Evolutionary conservation across 2,113 vertebrate genomes (phyloP).

Genomic region (Gila orcuttii): DNA sequence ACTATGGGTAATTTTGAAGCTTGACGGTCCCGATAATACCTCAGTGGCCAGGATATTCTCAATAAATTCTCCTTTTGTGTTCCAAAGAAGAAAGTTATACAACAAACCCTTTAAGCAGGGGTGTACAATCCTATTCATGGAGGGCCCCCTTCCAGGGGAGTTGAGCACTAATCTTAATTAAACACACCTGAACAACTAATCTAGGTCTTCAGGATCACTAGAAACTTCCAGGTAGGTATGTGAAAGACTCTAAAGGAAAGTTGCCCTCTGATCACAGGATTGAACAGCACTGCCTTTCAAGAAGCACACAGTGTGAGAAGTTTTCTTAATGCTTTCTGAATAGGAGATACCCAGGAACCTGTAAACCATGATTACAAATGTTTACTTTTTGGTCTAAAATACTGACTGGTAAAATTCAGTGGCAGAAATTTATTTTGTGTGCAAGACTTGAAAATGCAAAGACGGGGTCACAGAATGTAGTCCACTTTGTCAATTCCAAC

Average conservation of each 20-base stretch:
- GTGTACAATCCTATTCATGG: background rate
- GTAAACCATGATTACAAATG: background rate
- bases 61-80: background rate
- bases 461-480: background rate
- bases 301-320: background rate
- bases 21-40: background rate
- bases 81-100: background rate
- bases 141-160: background rate
- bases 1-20: background rate
- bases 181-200: slow-evolving; percentile 1
- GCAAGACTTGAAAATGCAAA: background rate
- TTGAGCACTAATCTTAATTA: slow-evolving; percentile 7
- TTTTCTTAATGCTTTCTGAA: background rate
- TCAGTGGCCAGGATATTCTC: background rate
- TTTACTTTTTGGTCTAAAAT: background rate
- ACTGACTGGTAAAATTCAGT: background rate
- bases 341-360: background rate
- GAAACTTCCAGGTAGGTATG: background rate
- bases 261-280: background rate
- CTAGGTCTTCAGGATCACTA: background rate
- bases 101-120: background rate
- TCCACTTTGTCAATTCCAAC: background rate
- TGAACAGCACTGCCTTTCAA: background rate
- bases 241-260: background rate
- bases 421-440: background rate